These are phyloP conservation scores for Zoanthus gigantus DNA, from an alignment of 92 coral and sea anemone genomes.

Conservation along the genomic window DNA sequence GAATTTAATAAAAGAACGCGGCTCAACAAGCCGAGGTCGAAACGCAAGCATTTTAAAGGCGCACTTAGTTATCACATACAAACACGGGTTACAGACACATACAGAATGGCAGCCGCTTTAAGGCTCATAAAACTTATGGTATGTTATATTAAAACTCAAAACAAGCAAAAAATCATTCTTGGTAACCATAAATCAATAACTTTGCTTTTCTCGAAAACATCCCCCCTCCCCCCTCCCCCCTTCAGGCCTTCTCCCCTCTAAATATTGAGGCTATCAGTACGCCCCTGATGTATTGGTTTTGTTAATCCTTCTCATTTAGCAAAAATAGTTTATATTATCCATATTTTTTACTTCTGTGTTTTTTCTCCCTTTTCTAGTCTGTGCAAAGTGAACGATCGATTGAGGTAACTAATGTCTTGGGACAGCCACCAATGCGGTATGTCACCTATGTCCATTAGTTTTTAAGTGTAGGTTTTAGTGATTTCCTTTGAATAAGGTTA, in stretches of 20 bases:
- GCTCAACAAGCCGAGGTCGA: no score
- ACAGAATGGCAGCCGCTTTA: no score
- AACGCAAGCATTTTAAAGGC: no score
- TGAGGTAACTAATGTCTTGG: not conserved
- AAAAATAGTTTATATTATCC: not conserved
- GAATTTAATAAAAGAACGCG: no score
- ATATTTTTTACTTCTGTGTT: not conserved
- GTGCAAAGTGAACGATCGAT: conserved; percentile 1
- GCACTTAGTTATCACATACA: no score
- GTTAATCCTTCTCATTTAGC: not conserved
- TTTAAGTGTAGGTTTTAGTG: not conserved
- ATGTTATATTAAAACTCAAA: no score
- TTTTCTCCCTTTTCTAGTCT: not conserved
- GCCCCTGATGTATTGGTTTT: not conserved
- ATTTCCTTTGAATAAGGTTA: not conserved
- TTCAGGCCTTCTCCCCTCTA: not conserved
- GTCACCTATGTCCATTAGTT: not conserved
- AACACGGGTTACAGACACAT: no score
- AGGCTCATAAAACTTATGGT: no score
- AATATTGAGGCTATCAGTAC: not conserved
- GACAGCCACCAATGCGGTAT: conserved; percentile 5
- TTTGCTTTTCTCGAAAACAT: no score
- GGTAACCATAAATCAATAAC: no score
- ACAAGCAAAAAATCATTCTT: no score
- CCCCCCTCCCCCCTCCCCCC: no score